Evolutionary conservation across 2,113 vertebrate genomes (phyloP), one percentile per base, ranked within the genome.

Genomic region (Ammodytes marinus): DNA sequence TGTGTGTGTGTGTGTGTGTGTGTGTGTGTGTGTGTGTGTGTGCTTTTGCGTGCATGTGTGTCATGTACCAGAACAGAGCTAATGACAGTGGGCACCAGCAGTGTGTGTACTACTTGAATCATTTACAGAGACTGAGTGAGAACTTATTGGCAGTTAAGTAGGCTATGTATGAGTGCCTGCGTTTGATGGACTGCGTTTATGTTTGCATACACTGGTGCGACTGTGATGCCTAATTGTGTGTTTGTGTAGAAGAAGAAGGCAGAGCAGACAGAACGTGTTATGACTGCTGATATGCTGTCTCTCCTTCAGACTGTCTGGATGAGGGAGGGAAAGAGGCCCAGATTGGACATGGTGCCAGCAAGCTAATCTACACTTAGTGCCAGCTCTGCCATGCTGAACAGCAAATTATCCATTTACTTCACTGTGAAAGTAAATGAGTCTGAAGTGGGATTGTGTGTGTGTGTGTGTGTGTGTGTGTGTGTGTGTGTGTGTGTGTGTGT

Each of bases 331-430:
- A 58, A 9, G 76, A 11, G 35, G 58, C 58, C 55, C 63, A 82
- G 90, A 88, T 94, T 88, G 82, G 92, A 90, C 87, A 90, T 43
- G 53, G 83, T 84, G 83, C 69, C 37, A 43, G 79, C 35, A 42
- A 70, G 88, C 85, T 88, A 91, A 92, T 91, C 87, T 87, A 70
- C 85, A 86, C 76, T 84, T 71, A 84, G 82, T 72, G 89, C 83
- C 90, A 93, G 82, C 77, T 74, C 83, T 79, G 75, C 80, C 77
- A 80, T 86, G 90, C 90, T 88, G 88, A 92, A 92, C 87, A 78
- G 83, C 86, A 84, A 93, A 93, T 93, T 90, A 93, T 84, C 89
- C 83, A 90, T 92, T 92, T 88, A 90, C 79, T 81, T 88, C 80
- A 87, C 88, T 49, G 47, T 43, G 17, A 82, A 87, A 77, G 74